Evolutionary conservation across 2,797 vertebrate species (phyloP).

Genomic region (Percopsis omiscomaycus): DNA sequence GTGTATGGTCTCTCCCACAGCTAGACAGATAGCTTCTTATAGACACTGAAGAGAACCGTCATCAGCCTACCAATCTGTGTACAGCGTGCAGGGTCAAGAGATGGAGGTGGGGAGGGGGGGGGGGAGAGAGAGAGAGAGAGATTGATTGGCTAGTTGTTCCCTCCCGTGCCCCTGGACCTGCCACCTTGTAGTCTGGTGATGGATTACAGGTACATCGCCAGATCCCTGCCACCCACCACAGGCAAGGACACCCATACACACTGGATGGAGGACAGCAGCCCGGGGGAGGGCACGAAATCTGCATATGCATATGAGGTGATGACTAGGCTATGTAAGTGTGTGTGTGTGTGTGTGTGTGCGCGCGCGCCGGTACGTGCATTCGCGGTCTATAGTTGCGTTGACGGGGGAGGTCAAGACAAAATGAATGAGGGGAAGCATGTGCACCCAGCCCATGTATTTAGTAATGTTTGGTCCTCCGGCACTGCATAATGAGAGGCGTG

Average conservation of each 20-base stretch:
- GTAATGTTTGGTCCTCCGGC: constrained; percentile 19
- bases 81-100: constrained; percentile 20
- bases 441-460: constrained; percentile 40
- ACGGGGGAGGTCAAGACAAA: constrained; percentile 37
- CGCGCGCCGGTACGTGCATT: background rate
- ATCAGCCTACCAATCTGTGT: constrained; percentile 48
- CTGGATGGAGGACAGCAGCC: constrained; percentile 13
- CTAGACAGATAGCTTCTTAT: constrained; percentile 59
- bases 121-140: constrained; percentile 3
- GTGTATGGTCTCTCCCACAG: constrained; percentile 27
- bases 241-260: constrained; percentile 46
- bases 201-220: constrained; percentile 41
- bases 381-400: constrained; percentile 27
- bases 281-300: background rate
- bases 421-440: constrained; percentile 36
- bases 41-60: constrained; percentile 56
- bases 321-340: background rate
- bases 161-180: constrained; percentile 44
- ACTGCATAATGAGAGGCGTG: constrained; percentile 9
- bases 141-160: constrained; percentile 26
- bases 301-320: background rate
- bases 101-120: constrained; percentile 20
- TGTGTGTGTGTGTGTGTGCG: constrained; percentile 7
- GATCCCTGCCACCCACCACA: constrained; percentile 33
- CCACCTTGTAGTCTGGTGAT: constrained; percentile 52